Evolutionary conservation across 2,113 vertebrate genomes (phyloP).

Genomic region (Clarias batrachus): DNA sequence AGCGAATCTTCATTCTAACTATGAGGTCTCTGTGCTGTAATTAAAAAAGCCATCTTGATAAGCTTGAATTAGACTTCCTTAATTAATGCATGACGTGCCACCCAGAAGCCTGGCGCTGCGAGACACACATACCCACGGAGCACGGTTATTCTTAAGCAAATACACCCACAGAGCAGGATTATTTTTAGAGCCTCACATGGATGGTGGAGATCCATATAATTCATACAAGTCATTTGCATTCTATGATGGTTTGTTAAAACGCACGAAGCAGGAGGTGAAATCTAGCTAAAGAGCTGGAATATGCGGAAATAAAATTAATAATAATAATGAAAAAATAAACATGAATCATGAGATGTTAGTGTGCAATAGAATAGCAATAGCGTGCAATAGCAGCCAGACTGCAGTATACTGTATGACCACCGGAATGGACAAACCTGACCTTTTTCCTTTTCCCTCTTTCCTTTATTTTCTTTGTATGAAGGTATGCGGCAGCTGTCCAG

Average conservation of each 20-base stretch:
- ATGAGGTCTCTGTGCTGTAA: constrained; percentile 45
- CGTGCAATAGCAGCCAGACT: too few species aligned
- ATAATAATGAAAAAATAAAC: neutral
- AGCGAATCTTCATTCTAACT: constrained; percentile 60
- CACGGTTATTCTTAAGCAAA: constrained; percentile 35
- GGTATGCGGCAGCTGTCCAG: constrained; percentile 83
- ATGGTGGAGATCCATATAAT: neutral
- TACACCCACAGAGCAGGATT: neutral
- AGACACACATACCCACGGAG: constrained; percentile 7
- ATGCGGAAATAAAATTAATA: neutral
- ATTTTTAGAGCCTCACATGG: neutral
- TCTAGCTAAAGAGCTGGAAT: neutral
- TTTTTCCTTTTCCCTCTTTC: neutral
- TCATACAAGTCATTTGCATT: constrained; percentile 5
- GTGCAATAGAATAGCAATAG: neutral
- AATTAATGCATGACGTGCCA: constrained; percentile 32
- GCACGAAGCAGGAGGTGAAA: neutral
- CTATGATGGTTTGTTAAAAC: constrained; percentile 1
- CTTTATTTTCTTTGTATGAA: constrained; percentile 50
- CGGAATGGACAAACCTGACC: neutral
- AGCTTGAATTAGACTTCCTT: constrained; percentile 53
- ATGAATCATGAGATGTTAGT: neutral
- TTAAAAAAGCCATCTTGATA: constrained; percentile 64
- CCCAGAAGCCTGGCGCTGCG: constrained; percentile 15
- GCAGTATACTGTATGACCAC: neutral